Conservation (phyloP, 2,113 vertebrate genomes). For the Tamias sibiricus region DNA sequence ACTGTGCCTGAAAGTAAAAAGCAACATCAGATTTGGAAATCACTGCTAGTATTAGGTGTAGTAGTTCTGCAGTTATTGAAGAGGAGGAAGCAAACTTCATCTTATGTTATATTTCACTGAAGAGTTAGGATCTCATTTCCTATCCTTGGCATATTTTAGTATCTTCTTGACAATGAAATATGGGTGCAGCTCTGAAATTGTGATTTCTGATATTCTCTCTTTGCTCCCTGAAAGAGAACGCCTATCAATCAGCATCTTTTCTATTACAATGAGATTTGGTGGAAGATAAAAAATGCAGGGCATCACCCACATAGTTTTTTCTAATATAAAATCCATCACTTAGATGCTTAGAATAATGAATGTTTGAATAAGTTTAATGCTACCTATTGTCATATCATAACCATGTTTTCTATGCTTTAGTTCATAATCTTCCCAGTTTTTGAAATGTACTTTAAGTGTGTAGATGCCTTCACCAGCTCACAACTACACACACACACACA, state of each 20-base stretch:
- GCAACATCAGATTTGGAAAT: background rate
- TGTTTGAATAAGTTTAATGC: slow-evolving; percentile 1
- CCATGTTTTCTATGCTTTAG: background rate
- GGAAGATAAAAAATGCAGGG: background rate
- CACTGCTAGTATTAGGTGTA: background rate
- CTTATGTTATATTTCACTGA: background rate
- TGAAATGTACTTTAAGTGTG: background rate
- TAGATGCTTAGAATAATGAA: background rate
- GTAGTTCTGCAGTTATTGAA: background rate
- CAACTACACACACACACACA: too few relatives aligned
- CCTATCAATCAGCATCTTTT: background rate
- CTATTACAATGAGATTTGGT: background rate
- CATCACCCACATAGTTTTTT: background rate
- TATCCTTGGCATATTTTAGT: slow-evolving; percentile 36
- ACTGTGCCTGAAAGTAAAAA: background rate
- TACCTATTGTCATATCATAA: background rate
- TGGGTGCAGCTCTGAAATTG: background rate
- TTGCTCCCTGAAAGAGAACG: background rate
- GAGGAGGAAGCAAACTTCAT: background rate
- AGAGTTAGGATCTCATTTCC: slow-evolving; percentile 54
- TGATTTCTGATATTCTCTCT: background rate
- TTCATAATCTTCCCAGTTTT: background rate
- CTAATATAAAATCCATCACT: background rate
- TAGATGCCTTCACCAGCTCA: background rate
- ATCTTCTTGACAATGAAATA: slow-evolving; percentile 45